Evolutionary conservation across 2,888 invertebrate species (phyloP).

Genomic region (Tuberolachnus salignus): DNA sequence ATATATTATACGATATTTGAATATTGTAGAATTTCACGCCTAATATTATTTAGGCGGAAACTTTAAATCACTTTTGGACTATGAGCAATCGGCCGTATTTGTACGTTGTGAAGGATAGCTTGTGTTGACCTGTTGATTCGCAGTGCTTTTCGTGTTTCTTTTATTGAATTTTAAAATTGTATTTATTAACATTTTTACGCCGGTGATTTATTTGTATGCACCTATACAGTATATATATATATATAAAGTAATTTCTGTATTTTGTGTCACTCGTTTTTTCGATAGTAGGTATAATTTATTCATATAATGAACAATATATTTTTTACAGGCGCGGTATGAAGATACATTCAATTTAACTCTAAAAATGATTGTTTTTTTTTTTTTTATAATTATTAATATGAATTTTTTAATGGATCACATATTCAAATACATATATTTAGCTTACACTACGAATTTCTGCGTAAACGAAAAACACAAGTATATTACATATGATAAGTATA

Average conservation of each 20-base stretch:
- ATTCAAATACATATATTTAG: neutral
- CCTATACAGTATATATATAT: too few species aligned
- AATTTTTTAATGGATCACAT: neutral
- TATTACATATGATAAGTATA: neutral
- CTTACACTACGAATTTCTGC: too few species aligned
- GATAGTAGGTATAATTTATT: too few species aligned
- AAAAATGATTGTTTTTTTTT: neutral
- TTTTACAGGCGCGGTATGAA: too few species aligned
- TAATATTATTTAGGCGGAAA: neutral
- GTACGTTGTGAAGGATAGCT: neutral
- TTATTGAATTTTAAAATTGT: neutral
- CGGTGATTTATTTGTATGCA: neutral
- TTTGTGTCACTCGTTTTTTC: neutral
- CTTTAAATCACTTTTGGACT: neutral
- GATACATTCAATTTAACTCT: neutral
- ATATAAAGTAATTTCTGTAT: too few species aligned
- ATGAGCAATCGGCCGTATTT: constrained; percentile 1
- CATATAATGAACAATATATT: too few species aligned
- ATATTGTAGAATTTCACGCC: neutral
- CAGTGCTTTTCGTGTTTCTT: neutral
- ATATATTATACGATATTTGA: too few species aligned
- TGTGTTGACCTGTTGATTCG: constrained; percentile 24
- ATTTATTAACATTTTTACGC: neutral
- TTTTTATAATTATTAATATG: neutral
- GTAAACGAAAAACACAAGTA: too few species aligned